Evolutionary conservation across 2,888 invertebrate species (phyloP).

Genomic region (Gonocerus acuteangulatus): DNA sequence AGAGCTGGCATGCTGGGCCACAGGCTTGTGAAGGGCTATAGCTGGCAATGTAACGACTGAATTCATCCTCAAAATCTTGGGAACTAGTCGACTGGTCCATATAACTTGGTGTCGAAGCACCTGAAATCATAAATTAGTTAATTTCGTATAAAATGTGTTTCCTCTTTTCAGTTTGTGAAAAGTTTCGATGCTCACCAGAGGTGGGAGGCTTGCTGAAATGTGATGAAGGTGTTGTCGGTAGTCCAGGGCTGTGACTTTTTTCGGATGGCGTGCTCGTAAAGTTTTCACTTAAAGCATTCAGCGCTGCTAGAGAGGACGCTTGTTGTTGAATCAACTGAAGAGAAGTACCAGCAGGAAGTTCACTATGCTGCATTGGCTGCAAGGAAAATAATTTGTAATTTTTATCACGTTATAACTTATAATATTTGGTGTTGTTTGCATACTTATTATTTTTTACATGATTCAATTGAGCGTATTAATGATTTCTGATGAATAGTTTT

Average conservation of each 20-base stretch:
- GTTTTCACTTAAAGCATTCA: slow-evolving; percentile 40
- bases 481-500: too few species aligned
- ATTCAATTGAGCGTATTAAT: too few species aligned
- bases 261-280: slow-evolving; percentile 51
- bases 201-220: slow-evolving; percentile 30
- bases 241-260: slow-evolving; percentile 42
- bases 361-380: slow-evolving; percentile 33
- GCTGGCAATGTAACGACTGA: slow-evolving; percentile 36
- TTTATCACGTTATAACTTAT: background rate
- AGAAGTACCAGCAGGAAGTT: slow-evolving; percentile 33
- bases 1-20: slow-evolving; percentile 36
- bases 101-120: slow-evolving; percentile 30
- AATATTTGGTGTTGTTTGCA: background rate
- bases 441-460: background rate
- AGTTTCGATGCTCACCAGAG: slow-evolving; percentile 17
- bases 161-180: too few species aligned
- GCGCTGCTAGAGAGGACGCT: slow-evolving; percentile 37
- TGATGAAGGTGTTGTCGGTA: slow-evolving; percentile 33
- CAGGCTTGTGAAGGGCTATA: slow-evolving; percentile 31
- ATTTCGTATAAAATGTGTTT: too few species aligned
- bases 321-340: slow-evolving; percentile 38
- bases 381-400: too few species aligned
- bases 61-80: slow-evolving; percentile 37
- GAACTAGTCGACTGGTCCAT: slow-evolving; percentile 36
- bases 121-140: slow-evolving; percentile 7